Evolutionary conservation across 2,888 invertebrate species (phyloP).

Genomic region (Drosophila pseudotakahashii): DNA sequence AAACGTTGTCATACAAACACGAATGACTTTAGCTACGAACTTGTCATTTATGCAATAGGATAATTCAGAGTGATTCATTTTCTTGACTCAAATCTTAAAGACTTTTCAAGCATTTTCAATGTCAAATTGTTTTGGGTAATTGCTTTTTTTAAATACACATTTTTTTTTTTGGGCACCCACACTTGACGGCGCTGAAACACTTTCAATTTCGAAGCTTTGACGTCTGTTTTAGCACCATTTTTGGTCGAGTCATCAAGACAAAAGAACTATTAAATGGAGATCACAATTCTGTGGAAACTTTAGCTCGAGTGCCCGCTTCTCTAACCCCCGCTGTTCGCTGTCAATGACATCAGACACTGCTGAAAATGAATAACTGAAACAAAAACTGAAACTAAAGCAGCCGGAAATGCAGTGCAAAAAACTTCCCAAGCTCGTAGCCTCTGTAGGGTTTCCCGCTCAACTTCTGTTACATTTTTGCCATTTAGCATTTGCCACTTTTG

Average conservation of each 20-base stretch:
- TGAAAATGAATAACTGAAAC: slow-evolving; percentile 28
- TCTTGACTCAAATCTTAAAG: slow-evolving; percentile 12
- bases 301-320: slow-evolving; percentile 23
- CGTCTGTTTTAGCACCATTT: slow-evolving; percentile 65
- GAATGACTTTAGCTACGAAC: slow-evolving; percentile 67
- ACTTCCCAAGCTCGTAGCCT: slow-evolving; percentile 35
- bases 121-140: slow-evolving; percentile 63
- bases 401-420: slow-evolving; percentile 66
- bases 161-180: slow-evolving; percentile 26
- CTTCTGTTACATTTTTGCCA: slow-evolving; percentile 69
- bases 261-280: slow-evolving; percentile 54
- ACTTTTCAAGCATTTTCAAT: slow-evolving; percentile 55
- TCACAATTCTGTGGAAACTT: slow-evolving; percentile 32
- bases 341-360: slow-evolving; percentile 63
- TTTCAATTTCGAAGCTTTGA: slow-evolving; percentile 46
- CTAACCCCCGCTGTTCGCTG: slow-evolving; percentile 45
- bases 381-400: slow-evolving; percentile 50
- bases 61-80: slow-evolving; percentile 29
- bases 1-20: slow-evolving; percentile 58
- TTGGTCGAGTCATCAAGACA: slow-evolving; percentile 66
- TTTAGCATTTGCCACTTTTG: slow-evolving; percentile 52
- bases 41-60: slow-evolving; percentile 56
- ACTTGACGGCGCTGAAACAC: slow-evolving; percentile 29
- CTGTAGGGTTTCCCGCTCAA: slow-evolving; percentile 65
- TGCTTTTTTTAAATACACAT: slow-evolving; percentile 31